A percentile compares a stretch with the other conserved stretches of the same genome.
phyloP scores from a whole-genome alignment of 1,140 invertebrate genomes.

The Drosophila bocki region DNA sequence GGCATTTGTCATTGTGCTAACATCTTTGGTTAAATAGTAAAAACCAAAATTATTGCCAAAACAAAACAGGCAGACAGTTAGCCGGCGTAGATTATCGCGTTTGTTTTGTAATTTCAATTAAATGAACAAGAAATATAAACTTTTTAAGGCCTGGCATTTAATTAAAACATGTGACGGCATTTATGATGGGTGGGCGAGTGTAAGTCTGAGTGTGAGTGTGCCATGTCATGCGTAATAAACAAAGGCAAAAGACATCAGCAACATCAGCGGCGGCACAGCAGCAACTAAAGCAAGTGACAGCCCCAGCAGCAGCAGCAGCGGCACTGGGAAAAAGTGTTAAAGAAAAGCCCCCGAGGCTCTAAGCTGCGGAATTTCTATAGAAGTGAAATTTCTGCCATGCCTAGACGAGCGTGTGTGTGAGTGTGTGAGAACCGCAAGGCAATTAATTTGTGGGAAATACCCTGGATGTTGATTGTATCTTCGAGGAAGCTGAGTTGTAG shows the following conservation, averaged over 20 bases:
- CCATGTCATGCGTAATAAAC: conserved; percentile 69
- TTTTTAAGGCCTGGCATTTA: conserved; percentile 69
- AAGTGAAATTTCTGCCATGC: conserved; percentile 76
- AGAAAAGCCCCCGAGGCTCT: conserved; percentile 55
- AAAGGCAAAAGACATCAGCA: conserved; percentile 52
- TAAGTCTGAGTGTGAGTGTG: conserved; percentile 33
- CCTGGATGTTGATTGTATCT: conserved; percentile 9
- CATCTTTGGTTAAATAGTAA: conserved; percentile 57
- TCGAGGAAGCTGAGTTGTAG: not conserved
- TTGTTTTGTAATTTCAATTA: conserved; percentile 75
- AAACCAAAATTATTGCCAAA: conserved; percentile 69
- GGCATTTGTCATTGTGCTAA: conserved; percentile 50
- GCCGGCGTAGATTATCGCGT: conserved; percentile 20
- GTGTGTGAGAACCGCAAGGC: conserved; percentile 80
- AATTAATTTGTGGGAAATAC: conserved; percentile 77
- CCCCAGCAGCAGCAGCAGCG: conserved; percentile 13
- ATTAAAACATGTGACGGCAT: conserved; percentile 76
- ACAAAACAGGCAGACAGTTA: conserved; percentile 17
- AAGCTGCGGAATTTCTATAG: conserved; percentile 72
- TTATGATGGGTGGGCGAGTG: conserved; percentile 67
- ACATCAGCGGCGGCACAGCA: conserved; percentile 33
- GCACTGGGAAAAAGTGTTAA: conserved; percentile 62
- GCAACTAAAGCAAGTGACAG: conserved; percentile 46
- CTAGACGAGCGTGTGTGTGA: conserved; percentile 38
- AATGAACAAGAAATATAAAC: conserved; percentile 57